Evolutionary conservation across 1,140 invertebrate species (phyloP), one percentile per base, ranked within the genome.

Genomic region (Ceratina japonica): DNA sequence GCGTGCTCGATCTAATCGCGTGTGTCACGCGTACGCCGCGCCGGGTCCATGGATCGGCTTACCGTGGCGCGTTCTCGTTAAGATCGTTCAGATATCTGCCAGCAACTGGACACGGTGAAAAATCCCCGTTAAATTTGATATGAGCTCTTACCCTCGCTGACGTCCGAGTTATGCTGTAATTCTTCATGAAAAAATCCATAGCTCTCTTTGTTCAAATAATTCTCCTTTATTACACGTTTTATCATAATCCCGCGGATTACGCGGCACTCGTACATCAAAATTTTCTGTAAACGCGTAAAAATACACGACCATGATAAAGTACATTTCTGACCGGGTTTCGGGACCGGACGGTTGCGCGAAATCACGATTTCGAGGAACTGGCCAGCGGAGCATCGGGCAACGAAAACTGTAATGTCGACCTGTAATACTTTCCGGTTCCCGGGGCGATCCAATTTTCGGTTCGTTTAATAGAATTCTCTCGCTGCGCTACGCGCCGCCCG

Each of bases 1-100:
- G 83, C 69, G 71, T 68, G 83, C 65, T 51, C 56, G 58, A 75
- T 85, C 83, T 73, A 77, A 82, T 73, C 80, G 73, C 81, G 58
- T 80, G 84, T 80, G 71, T 75, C 81, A 66, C 76, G 83, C 79
- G 64, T 85, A 59, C 22, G 49, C 52, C 58, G n/a, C 16, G n/a
- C 51, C 4, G 22, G 58, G 75, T 58, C 49, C 68, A 54, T 24
- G 59, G 68, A 16, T 52, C 66, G 10, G 44, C 75, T 77, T 54
- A 16, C 44, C 24, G 44, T 37, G 54, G 54, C 64, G 24, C 27
- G 59, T 72, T 54, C 75, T 78, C 75, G 75, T 78, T 72, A 78
- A 78, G 75, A 78, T 78, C 68, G 64, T 13, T 10, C 20, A 44
- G 75, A 71, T 78, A 72, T 56, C 68, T 16, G 16, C 16, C 58